Evolutionary conservation across 2,888 invertebrate species (phyloP).

Genomic region (Coelopa pilipes): DNA sequence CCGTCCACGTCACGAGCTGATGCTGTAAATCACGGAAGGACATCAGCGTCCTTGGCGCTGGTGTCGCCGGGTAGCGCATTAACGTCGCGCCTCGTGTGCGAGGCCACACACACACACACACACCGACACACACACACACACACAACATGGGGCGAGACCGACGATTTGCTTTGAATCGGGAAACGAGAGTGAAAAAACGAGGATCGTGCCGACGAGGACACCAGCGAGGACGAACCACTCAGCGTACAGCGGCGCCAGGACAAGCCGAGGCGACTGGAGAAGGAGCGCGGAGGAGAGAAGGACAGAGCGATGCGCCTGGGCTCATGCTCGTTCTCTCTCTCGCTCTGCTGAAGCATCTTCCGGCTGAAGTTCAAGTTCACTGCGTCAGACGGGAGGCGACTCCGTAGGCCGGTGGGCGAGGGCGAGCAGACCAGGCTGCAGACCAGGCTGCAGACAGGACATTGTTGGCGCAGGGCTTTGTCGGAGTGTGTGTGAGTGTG

Average conservation of each 20-base stretch:
- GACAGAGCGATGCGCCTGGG: neutral
- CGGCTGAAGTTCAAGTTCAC: slow-evolving; percentile 32
- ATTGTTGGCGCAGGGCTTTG: neutral
- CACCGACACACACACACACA: slow-evolving; percentile 2
- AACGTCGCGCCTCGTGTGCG: slow-evolving; percentile 7
- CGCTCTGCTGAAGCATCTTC: too few species aligned
- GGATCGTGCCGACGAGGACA: slow-evolving; percentile 17
- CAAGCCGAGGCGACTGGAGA: neutral
- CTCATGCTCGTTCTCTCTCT: neutral
- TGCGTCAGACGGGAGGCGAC: slow-evolving; percentile 19
- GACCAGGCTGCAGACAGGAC: neutral
- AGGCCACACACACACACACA: slow-evolving; percentile 11
- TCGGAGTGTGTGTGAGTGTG: neutral
- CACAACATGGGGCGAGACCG: neutral
- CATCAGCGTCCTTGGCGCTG: slow-evolving; percentile 47
- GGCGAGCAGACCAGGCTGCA: neutral
- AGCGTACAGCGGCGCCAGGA: neutral
- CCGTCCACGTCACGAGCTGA: slow-evolving; percentile 32
- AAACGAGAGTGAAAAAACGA: slow-evolving; percentile 15
- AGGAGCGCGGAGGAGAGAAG: neutral
- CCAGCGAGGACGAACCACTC: neutral
- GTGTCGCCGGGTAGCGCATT: neutral
- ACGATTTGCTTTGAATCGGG: slow-evolving; percentile 34
- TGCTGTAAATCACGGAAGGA: slow-evolving; percentile 58
- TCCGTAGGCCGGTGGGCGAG: neutral